Percentiles rank a stretch among this genome's conserved stretches.
phyloP scores from a whole-genome alignment of 2,888 invertebrate species.

The Drosophila nigricruria region DNA sequence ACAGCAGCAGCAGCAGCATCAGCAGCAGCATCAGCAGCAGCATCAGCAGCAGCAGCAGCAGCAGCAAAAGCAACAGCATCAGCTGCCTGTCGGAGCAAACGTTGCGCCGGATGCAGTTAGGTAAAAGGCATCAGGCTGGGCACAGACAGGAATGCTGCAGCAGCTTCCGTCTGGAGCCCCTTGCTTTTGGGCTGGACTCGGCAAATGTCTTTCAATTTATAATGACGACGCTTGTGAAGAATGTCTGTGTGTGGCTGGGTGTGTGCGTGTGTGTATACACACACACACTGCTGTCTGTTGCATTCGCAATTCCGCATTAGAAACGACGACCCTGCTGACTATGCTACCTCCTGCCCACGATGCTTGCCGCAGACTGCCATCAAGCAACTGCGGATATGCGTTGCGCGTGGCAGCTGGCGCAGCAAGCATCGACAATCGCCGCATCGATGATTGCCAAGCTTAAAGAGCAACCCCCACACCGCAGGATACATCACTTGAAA shows the following conservation, averaged over 20 bases:
- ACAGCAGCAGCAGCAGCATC: conserved; percentile 41
- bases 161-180: conserved; percentile 6
- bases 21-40: conserved; percentile 35
- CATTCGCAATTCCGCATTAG: conserved; percentile 68
- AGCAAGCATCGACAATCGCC: conserved; percentile 54
- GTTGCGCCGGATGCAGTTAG: conserved; percentile 71
- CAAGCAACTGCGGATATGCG: conserved; percentile 50
- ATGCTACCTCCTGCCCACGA: not conserved
- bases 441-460: conserved; percentile 74
- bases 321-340: conserved; percentile 48
- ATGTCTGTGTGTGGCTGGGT: conserved; percentile 18
- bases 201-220: conserved; percentile 76
- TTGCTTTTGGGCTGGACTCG: conserved; percentile 41
- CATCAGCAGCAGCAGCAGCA: conserved; percentile 45
- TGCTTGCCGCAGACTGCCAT: conserved; percentile 21
- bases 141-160: conserved; percentile 20
- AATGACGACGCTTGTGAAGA: conserved; percentile 63
- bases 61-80: conserved; percentile 36
- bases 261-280: conserved; percentile 20
- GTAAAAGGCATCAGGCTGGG: conserved; percentile 46
- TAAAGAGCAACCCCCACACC: conserved; percentile 45
- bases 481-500: conserved; percentile 69
- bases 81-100: conserved; percentile 45
- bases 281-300: conserved; percentile 65
- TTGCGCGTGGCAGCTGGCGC: conserved; percentile 43